These are phyloP conservation scores for Megalopta genalis DNA, from an alignment of 1,140 invertebrate genomes.

Conservation along the genomic window DNA sequence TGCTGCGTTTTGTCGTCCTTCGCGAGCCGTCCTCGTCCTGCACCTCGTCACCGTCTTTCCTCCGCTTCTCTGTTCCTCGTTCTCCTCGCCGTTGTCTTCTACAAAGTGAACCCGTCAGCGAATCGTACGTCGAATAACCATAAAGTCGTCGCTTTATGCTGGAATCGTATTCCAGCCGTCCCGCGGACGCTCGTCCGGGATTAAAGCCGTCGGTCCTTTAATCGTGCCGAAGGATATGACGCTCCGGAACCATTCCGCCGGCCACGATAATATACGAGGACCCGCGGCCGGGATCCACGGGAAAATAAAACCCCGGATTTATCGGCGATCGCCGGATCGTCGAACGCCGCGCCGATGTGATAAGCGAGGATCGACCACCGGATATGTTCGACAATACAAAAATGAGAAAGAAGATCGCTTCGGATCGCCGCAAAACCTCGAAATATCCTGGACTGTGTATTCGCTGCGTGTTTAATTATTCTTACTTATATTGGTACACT, in stretches of 20 bases:
- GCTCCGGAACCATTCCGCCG: constrained; percentile 47
- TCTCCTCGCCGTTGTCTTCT: constrained; percentile 50
- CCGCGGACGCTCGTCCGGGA: constrained; percentile 47
- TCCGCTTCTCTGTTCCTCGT: constrained; percentile 15
- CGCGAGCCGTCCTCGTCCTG: constrained; percentile 40
- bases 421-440: too few relatives aligned
- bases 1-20: constrained; percentile 58
- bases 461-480: too few relatives aligned
- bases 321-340: constrained; percentile 7
- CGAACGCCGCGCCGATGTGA: constrained; percentile 17
- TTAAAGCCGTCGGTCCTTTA: constrained; percentile 63
- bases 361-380: constrained; percentile 23
- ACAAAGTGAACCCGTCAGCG: constrained; percentile 66
- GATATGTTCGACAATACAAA: background rate
- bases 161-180: constrained; percentile 63
- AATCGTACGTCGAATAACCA: constrained; percentile 67
- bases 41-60: constrained; percentile 23
- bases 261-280: constrained; percentile 32
- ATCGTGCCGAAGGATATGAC: constrained; percentile 64
- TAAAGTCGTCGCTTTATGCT: constrained; percentile 69
- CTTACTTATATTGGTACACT: too few relatives aligned
- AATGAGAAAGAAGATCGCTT: too few relatives aligned
- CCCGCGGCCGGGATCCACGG: constrained; percentile 13
- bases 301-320: constrained; percentile 35
- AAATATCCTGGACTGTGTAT: too few relatives aligned